Evolutionary conservation across 2,797 vertebrate species (phyloP).

Genomic region (Sebastes hopkinsi): DNA sequence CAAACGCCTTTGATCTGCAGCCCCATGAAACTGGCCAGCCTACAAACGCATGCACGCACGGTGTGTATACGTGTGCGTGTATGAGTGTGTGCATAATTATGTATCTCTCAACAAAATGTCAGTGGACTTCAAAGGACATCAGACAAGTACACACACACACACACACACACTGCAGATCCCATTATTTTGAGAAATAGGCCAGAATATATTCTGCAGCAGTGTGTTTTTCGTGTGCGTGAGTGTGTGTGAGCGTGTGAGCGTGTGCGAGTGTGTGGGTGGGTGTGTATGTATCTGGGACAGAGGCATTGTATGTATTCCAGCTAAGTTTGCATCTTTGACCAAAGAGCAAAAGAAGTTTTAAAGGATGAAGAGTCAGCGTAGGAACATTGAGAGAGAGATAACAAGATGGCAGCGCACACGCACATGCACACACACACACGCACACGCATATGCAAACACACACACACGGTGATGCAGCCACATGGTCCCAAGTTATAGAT

Average conservation of each 20-base stretch:
- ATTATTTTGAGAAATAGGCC: conserved; percentile 61
- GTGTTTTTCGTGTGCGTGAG: no score
- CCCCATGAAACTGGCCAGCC: conserved; percentile 44
- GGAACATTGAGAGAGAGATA: background rate
- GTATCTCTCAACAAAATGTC: conserved; percentile 56
- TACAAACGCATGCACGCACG: background rate
- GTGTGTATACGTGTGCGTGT: background rate
- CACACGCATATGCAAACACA: background rate
- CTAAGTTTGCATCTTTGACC: conserved; percentile 31
- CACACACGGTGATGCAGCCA: background rate
- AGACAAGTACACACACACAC: conserved; percentile 39
- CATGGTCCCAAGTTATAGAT: background rate
- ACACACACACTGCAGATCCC: conserved; percentile 45
- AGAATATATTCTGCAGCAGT: conserved; percentile 25
- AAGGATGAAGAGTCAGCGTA: background rate
- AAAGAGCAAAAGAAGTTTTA: conserved; percentile 23
- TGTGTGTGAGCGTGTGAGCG: background rate
- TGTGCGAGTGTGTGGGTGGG: background rate
- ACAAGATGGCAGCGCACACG: background rate
- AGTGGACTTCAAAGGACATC: conserved; percentile 69
- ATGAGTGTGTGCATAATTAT: conserved; percentile 45
- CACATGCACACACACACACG: background rate
- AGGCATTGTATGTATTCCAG: conserved; percentile 12
- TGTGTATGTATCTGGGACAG: conserved; percentile 9
- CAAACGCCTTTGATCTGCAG: conserved; percentile 61